Conservation (phyloP, 92 coral and sea anemone species). For the Epizoanthus illoricatus region DNA sequence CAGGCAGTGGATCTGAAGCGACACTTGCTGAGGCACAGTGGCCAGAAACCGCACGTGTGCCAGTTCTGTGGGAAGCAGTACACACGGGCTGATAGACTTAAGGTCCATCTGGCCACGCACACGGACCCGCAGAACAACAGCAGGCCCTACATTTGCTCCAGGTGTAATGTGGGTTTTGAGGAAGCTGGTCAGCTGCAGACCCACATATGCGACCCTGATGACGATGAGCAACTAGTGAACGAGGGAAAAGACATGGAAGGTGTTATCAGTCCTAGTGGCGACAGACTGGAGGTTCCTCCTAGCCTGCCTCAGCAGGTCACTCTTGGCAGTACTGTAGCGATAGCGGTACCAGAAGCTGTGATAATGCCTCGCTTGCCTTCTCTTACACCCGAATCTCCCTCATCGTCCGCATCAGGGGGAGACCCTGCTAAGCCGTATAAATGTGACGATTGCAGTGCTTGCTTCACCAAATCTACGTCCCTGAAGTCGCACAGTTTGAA, state of each 20-base stretch:
- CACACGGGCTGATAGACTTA: conserved; percentile 92
- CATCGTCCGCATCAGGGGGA: conserved; percentile 14
- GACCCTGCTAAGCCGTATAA: conserved; percentile 55
- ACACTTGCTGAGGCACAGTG: conserved; percentile 95
- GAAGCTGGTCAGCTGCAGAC: conserved; percentile 92
- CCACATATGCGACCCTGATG: conserved; percentile 81
- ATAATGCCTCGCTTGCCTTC: conserved; percentile 25
- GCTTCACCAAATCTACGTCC: conserved; percentile 91
- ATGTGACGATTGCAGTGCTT: conserved; percentile 88
- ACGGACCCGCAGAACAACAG: conserved; percentile 60
- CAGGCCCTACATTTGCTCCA: conserved; percentile 91
- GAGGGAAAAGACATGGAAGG: conserved; percentile 44
- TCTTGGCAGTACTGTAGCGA: conserved; percentile 6
- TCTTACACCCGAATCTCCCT: neutral
- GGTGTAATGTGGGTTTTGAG: conserved; percentile 80
- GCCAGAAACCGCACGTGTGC: conserved; percentile 91
- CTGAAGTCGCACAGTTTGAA: conserved; percentile 91
- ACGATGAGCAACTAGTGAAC: conserved; percentile 28
- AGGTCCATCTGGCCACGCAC: conserved; percentile 79
- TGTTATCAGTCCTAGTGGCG: conserved; percentile 39
- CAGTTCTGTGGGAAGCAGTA: conserved; percentile 97
- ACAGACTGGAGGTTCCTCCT: neutral
- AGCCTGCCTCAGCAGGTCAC: neutral
- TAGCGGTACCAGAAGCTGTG: conserved; percentile 24
- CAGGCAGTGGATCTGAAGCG: conserved; percentile 98